Evolutionary conservation across 2,888 invertebrate genomes (phyloP), one percentile per base, ranked within the genome.

Genomic region (Drosophila nr. medialis): DNA sequence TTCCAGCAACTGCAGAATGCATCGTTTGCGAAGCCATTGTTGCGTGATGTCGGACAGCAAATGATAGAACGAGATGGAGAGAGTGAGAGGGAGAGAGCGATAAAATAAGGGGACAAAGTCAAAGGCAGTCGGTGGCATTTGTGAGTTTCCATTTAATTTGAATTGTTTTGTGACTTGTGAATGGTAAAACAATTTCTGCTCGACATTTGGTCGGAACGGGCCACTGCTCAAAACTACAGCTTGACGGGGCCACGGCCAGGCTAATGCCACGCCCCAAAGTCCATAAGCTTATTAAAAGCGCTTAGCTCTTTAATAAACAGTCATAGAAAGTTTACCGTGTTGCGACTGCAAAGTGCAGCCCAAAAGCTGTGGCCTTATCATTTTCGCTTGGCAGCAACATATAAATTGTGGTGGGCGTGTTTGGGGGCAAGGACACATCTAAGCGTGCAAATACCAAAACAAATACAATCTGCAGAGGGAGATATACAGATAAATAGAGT

Each of bases 291-390:
- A 86, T 86, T 90, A 86, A 86, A 87, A 78, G 80, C 55, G 87
- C 81, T 90, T 78, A 81, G 85, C 70, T 73, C 75, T 81, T 86
- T 90, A 90, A 90, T 90, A 86, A 90, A 90, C 90, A 86, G 72
- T 78, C 87, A 84, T 84, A 72, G 89, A 90, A 90, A 89, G 68
- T 80, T 83, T 70, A 7, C 58, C 53, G 49, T 75, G 68, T 66
- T 64, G 65, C 81, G 65, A 71, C 59, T 70, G 75, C 81, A 81
- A 68, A 72, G 59, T 75, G 70, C 62, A 72, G 69, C 55, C 54
- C 56, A 80, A 78, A 72, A 51, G 54, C 48, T 67, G 70, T 69
- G 77, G 61, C 72, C 85, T 85, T 80, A 83, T 85, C 72, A 82
- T 70, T 75, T 88, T 61, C 59, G 50, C 62, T 42, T 66, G 32